Evolutionary conservation across 2,113 vertebrate genomes (phyloP).

Genomic region (Strix uralensis): DNA sequence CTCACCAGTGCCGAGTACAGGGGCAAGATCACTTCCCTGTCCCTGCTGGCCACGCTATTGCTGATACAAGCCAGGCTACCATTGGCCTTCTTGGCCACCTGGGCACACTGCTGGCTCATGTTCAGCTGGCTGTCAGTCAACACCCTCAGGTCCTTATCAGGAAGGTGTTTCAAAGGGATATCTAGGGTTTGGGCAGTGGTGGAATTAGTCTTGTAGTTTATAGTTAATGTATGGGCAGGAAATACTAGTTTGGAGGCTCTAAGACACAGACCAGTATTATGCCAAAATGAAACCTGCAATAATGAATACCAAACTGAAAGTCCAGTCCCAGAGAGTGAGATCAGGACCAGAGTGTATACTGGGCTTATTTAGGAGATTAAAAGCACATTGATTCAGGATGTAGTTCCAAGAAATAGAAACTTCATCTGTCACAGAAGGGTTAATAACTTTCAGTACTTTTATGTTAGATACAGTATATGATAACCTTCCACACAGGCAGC

Average conservation of each 20-base stretch:
- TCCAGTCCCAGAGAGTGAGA: neutral
- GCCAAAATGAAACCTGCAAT: neutral
- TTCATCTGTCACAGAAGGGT: neutral
- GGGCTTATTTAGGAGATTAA: neutral
- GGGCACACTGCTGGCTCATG: too few species aligned
- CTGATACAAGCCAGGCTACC: too few species aligned
- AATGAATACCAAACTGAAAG: neutral
- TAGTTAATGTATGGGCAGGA: neutral
- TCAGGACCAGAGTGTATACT: neutral
- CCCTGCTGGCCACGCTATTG: too few species aligned
- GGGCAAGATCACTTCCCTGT: too few species aligned
- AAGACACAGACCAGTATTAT: neutral
- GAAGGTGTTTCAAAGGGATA: neutral
- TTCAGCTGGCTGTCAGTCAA: too few species aligned
- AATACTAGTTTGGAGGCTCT: neutral
- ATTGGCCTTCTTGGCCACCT: too few species aligned
- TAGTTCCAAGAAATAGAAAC: neutral
- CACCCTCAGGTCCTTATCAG: neutral
- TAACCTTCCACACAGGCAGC: neutral
- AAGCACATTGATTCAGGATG: neutral
- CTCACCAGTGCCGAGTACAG: too few species aligned
- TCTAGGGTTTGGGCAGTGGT: neutral
- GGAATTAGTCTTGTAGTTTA: neutral
- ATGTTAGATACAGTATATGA: neutral
- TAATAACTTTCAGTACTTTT: slow-evolving; percentile 5